Evolutionary conservation across 2,113 vertebrate genomes (phyloP).

Genomic region (Hucho hucho): DNA sequence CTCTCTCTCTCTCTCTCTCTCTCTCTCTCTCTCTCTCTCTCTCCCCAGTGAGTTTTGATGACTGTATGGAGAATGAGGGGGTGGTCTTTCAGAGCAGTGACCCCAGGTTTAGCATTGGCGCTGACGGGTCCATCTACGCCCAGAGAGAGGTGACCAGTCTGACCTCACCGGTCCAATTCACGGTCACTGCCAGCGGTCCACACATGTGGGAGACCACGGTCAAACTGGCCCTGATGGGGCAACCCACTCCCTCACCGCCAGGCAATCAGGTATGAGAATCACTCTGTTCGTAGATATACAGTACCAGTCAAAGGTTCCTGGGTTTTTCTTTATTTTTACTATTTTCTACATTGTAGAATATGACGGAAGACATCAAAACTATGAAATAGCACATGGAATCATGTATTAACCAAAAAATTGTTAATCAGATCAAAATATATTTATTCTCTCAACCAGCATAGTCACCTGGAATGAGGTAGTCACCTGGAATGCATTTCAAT

Average conservation of each 20-base stretch:
- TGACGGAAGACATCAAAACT: too few species aligned
- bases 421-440: too few species aligned
- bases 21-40: background rate
- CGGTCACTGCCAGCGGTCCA: slow-evolving; percentile 77
- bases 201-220: slow-evolving; percentile 80
- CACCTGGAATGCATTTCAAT: too few species aligned
- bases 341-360: too few species aligned
- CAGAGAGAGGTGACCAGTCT: slow-evolving; percentile 71
- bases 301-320: too few species aligned
- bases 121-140: slow-evolving; percentile 82
- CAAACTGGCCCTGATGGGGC: slow-evolving; percentile 77
- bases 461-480: too few species aligned
- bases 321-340: too few species aligned
- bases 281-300: background rate
- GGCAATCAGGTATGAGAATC: slow-evolving; percentile 76
- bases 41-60: slow-evolving; percentile 84
- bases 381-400: too few species aligned
- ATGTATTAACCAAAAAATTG: too few species aligned
- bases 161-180: slow-evolving; percentile 78
- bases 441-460: too few species aligned
- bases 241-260: slow-evolving; percentile 49
- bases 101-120: slow-evolving; percentile 80
- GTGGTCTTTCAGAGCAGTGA: slow-evolving; percentile 82
- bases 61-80: slow-evolving; percentile 80
- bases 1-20: slow-evolving; percentile 6